Base-by-base conservation (phyloP, 2,113 vertebrate genomes). In the Semnornis frantzii region DNA sequence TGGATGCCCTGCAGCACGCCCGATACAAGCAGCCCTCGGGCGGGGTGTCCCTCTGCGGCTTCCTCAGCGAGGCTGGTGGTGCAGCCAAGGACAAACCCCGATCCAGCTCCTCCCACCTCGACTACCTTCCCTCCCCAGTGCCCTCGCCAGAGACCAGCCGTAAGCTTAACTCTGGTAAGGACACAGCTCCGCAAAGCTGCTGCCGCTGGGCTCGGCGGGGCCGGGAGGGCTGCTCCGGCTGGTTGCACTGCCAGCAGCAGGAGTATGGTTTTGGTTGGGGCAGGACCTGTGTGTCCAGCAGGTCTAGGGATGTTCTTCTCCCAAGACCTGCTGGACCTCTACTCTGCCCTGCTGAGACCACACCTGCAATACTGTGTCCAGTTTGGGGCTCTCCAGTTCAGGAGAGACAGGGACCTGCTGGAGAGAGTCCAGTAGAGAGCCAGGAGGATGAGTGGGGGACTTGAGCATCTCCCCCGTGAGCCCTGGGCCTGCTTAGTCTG, bases 21-120 rank as follows among this genome's bases (percentile, higher is more conserved):
- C 98, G 98, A 71, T 99, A 98, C 97, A 99, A 99, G 93, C 98
- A 99, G 96, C 98, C 98, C 12, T 97, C 98, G 5, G 98, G 98
- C 12, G 98, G 98, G 19, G 95, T 99, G 58, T 98, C 97, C 28
- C 97, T 99, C 69, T 92, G 95, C 7, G 98, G 98, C 96, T 98
- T 99, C 71, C 97, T 99, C 39, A 97, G 98, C 16, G 97, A 98
- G 85, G 97, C 98, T 3, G 87, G 91, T 3, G 83, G 87, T 34
- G 27, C 97, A 20, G 33, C 82, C 3, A 97, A 96, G 81, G 98
- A 99, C 52, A 98, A 98, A 90, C 97, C 97, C 5, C 96, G 21
- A 46, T 98, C 97, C 85, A 98, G 97, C 27, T 98, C 98, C 0
- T 98, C 98, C 39, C 98, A 98, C 89, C 95, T 97, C 0, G 98